Evolutionary conservation across 2,888 invertebrate species (phyloP).

Genomic region (Andrena dorsata): DNA sequence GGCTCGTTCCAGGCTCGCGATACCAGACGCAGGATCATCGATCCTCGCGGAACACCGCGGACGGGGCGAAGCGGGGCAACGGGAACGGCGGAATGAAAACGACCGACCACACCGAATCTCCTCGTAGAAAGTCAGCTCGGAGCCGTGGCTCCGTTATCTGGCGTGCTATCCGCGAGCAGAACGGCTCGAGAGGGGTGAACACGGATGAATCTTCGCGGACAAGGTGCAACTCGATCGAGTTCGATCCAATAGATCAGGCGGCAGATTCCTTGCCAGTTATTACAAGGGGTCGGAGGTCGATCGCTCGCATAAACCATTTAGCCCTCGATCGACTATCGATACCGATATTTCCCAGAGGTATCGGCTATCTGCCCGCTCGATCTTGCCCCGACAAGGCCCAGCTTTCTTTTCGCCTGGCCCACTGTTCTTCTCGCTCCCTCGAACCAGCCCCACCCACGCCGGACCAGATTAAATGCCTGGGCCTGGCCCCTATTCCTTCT

Average conservation of each 20-base stretch:
- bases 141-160: conserved; percentile 42
- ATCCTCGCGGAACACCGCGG: conserved; percentile 5
- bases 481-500: conserved; percentile 65
- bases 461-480: conserved; percentile 79
- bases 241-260: conserved; percentile 81
- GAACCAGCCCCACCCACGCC: conserved; percentile 78
- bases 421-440: conserved; percentile 54
- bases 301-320: conserved; percentile 84
- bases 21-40: conserved; percentile 44
- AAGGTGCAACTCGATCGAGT: conserved; percentile 82
- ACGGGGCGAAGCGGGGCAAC: background rate
- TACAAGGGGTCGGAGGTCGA: conserved; percentile 83
- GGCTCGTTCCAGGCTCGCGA: conserved; percentile 4
- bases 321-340: conserved; percentile 83
- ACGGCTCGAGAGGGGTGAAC: conserved; percentile 26
- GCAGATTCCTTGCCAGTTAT: conserved; percentile 83
- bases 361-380: conserved; percentile 79
- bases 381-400: conserved; percentile 76
- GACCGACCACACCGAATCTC: conserved; percentile 66
- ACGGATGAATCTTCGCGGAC: conserved; percentile 70
- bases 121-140: conserved; percentile 1
- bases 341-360: conserved; percentile 84
- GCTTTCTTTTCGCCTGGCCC: conserved; percentile 47
- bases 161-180: conserved; percentile 43
- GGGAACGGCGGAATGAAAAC: conserved; percentile 10